Evolutionary conservation across 92 coral and sea anemone species (phyloP).

Genomic region (Phenganax stokvisi): DNA sequence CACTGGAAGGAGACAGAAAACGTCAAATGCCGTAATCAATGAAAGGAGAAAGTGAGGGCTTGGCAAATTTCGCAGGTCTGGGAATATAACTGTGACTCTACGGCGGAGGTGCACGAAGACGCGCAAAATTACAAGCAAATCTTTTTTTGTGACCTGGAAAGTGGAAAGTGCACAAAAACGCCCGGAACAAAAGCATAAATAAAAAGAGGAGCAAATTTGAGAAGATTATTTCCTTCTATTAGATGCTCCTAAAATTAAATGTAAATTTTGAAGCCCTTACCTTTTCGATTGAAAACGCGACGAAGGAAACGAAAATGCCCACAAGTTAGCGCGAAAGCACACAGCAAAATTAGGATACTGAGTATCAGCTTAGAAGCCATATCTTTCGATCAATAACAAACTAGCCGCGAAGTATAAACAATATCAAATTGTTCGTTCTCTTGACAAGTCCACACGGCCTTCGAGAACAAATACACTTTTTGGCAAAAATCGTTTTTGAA

Average conservation of each 20-base stretch:
- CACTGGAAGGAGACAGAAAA: too few species aligned
- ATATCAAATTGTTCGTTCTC: neutral
- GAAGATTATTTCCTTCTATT: too few species aligned
- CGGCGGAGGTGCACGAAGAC: too few species aligned
- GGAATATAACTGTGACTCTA: too few species aligned
- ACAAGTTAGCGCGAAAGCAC: conserved; percentile 5
- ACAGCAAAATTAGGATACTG: conserved; percentile 5
- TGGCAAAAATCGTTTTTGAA: neutral
- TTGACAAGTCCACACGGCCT: neutral
- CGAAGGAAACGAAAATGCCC: conserved; percentile 28
- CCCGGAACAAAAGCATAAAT: too few species aligned
- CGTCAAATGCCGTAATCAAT: too few species aligned
- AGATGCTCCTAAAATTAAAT: neutral
- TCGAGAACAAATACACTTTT: neutral
- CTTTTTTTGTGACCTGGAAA: too few species aligned
- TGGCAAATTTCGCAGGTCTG: too few species aligned
- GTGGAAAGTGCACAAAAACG: too few species aligned
- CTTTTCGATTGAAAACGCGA: neutral
- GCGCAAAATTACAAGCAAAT: too few species aligned
- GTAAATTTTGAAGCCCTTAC: neutral
- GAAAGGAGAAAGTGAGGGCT: too few species aligned
- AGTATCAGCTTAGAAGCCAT: neutral
- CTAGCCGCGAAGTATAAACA: neutral
- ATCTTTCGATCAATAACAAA: conserved; percentile 1
- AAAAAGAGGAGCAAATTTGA: too few species aligned